A percentile compares a stretch with the other conserved stretches of the same genome.
Evolutionary conservation across 1,140 invertebrate genomes (phyloP).

Genomic region (Brachionus manjavacas): DNA sequence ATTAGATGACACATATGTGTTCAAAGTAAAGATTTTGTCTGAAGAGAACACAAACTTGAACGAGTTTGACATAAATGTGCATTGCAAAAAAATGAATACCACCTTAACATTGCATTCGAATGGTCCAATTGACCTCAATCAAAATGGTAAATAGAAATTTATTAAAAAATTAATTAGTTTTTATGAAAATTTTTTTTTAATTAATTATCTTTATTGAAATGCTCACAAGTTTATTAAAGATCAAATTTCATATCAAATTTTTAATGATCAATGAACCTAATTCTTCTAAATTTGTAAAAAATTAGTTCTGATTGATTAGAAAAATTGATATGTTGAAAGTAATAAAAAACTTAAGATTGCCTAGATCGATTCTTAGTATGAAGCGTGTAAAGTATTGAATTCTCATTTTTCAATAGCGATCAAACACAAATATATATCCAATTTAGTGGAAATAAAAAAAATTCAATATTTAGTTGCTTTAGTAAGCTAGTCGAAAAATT

Average conservation of each 20-base stretch:
- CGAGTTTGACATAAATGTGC: slow-evolving; percentile 20
- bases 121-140: neutral
- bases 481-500: too few relatives aligned
- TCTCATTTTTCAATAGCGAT: neutral
- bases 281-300: neutral
- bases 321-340: neutral
- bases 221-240: neutral
- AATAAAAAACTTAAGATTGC: neutral
- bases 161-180: too few relatives aligned
- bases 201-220: too few relatives aligned
- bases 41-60: slow-evolving; percentile 11
- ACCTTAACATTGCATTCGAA: neutral
- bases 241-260: neutral
- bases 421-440: neutral
- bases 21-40: neutral
- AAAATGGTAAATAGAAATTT: neutral
- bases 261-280: neutral
- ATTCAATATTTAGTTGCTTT: neutral
- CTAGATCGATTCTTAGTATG: neutral
- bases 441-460: neutral
- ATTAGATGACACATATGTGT: neutral
- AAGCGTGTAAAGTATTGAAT: neutral
- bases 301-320: neutral
- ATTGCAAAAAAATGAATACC: slow-evolving; percentile 34
- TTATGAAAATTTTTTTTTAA: too few relatives aligned